Conservation (phyloP, 53 echinoderm and acorn worm genomes). For the Actinopyga echinites region DNA sequence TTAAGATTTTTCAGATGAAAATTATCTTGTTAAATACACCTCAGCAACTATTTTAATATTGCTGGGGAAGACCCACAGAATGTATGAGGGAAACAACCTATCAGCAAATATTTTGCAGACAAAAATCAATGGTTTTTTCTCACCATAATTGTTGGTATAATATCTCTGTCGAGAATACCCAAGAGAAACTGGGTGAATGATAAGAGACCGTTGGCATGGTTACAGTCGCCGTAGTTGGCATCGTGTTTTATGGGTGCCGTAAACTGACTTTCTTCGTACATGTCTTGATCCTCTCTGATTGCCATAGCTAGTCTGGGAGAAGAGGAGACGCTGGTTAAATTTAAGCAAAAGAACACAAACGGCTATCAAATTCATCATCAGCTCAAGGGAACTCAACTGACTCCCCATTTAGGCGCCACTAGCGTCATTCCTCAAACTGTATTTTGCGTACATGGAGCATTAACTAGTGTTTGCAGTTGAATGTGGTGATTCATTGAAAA, state of each 20-base stretch:
- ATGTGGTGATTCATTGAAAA: no score
- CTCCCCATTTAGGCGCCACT: not conserved
- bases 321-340: no score
- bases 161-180: slow-evolving; percentile 62
- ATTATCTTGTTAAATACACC: no score
- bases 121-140: not conserved
- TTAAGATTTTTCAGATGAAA: no score
- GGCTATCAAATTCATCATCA: not conserved
- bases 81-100: no score
- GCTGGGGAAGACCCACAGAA: no score
- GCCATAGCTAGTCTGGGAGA: not conserved
- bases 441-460: no score
- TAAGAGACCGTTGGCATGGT: slow-evolving; percentile 39
- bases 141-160: slow-evolving; percentile 87
- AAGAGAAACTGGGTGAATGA: slow-evolving; percentile 68
- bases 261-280: slow-evolving; percentile 52
- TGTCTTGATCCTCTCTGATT: not conserved
- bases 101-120: no score
- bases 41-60: no score
- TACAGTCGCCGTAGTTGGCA: not conserved
- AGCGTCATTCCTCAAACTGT: not conserved
- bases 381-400: not conserved
- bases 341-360: not conserved
- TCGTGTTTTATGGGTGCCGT: slow-evolving; percentile 34
- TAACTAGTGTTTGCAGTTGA: no score